Conservation (phyloP, 2,888 invertebrate genomes). For the Pedicia rivosa region DNA sequence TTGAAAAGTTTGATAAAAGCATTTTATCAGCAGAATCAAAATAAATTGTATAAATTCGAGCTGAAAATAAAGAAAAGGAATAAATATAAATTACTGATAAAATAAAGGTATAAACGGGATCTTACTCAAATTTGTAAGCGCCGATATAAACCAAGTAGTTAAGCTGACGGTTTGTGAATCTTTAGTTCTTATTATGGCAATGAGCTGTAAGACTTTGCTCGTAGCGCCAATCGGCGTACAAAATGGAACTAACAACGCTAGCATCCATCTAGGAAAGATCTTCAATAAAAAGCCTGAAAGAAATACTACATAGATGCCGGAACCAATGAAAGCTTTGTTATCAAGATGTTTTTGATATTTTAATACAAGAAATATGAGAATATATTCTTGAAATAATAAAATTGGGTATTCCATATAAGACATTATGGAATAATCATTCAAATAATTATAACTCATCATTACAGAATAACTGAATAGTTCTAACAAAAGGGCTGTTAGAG, state of each 20-base stretch:
- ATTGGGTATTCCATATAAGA: conserved; percentile 77
- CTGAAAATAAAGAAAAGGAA: conserved; percentile 35
- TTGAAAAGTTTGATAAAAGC: conserved; percentile 53
- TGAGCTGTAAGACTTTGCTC: conserved; percentile 63
- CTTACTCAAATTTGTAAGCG: conserved; percentile 67
- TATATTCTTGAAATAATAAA: conserved; percentile 56
- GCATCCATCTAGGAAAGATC: conserved; percentile 22
- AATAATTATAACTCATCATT: conserved; percentile 65
- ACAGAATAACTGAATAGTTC: conserved; percentile 55
- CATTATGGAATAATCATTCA: conserved; percentile 52
- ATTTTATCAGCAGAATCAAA: conserved; percentile 61
- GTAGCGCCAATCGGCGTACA: conserved; percentile 59
- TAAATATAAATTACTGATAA: neutral
- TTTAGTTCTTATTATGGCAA: conserved; percentile 50
- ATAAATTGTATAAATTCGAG: conserved; percentile 63
- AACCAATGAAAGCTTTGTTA: conserved; percentile 21
- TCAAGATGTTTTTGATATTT: conserved; percentile 45
- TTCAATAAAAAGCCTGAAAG: conserved; percentile 31
- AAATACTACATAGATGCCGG: conserved; percentile 30
- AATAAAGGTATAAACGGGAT: conserved; percentile 14
- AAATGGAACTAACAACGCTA: conserved; percentile 28
- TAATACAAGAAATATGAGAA: conserved; percentile 53
- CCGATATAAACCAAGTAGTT: conserved; percentile 67
- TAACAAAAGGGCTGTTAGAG: conserved; percentile 24
- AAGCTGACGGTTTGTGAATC: conserved; percentile 65